Percentiles rank a stretch among this genome's conserved stretches.
Evolutionary conservation across 2,888 invertebrate genomes (phyloP).

Genomic region (Lapara coniferarum): DNA sequence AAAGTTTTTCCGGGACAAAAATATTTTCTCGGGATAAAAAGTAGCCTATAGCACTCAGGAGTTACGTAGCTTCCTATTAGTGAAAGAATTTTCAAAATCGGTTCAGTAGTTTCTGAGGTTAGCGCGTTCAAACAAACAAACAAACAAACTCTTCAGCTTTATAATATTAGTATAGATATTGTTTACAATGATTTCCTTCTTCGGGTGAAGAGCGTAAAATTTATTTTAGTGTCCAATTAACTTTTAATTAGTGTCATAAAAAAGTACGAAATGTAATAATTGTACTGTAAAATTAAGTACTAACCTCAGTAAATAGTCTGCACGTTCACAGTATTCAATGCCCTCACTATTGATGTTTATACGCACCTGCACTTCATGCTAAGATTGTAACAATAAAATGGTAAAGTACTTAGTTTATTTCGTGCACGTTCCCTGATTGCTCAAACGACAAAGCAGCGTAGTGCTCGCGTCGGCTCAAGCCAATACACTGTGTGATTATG

Average conservation of each 20-base stretch:
- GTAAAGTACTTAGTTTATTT: conserved; percentile 42
- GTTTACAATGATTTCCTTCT: not conserved
- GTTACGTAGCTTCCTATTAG: no score
- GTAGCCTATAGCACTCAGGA: no score
- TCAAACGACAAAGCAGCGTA: conserved; percentile 50
- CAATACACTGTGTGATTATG: conserved; percentile 35
- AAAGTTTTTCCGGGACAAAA: no score
- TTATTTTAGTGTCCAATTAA: not conserved
- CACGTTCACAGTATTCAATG: conserved; percentile 8
- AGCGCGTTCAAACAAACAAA: no score
- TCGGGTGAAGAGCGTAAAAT: no score
- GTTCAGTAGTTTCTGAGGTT: no score
- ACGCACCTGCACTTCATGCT: conserved; percentile 3
- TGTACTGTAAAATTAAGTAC: not conserved
- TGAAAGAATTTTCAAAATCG: no score
- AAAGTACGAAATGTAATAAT: not conserved
- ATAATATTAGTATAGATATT: no score
- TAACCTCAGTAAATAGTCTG: conserved; percentile 25
- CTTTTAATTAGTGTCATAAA: not conserved
- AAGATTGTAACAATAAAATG: conserved; percentile 43
- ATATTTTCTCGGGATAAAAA: no score
- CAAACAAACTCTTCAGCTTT: no score
- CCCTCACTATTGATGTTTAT: not conserved
- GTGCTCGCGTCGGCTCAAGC: conserved; percentile 57
- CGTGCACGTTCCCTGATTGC: conserved; percentile 49